Evolutionary conservation across 1,140 invertebrate genomes (phyloP).

Genomic region (Caenorhabditis remanei): DNA sequence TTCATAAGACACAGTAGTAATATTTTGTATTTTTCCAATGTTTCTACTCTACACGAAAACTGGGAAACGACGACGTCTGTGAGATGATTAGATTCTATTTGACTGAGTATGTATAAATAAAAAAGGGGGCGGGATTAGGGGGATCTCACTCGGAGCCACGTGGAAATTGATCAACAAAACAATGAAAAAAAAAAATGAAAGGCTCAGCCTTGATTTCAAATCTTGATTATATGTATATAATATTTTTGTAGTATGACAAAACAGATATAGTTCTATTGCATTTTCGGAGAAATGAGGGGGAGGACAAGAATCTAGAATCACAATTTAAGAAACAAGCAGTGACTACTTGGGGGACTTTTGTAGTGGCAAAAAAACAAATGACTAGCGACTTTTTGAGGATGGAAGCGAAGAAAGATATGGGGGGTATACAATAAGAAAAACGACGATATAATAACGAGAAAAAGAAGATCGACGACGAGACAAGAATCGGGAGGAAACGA

Average conservation of each 20-base stretch:
- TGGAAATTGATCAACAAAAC: not conserved
- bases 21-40: conserved; percentile 5
- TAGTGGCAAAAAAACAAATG: not conserved
- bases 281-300: not conserved
- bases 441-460: not conserved
- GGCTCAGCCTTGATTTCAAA: conserved; percentile 48
- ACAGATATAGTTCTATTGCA: conserved; percentile 13
- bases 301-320: not conserved
- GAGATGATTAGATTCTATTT: conserved; percentile 31
- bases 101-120: not conserved
- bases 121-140: not conserved
- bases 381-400: not conserved
- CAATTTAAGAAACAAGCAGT: not conserved
- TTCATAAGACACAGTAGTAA: too few species aligned
- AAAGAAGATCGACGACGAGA: too few species aligned
- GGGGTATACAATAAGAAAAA: not conserved
- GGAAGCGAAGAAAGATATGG: not conserved
- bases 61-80: conserved; percentile 41
- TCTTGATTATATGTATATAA: conserved; percentile 4
- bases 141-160: conserved; percentile 32
- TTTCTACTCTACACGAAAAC: conserved; percentile 46
- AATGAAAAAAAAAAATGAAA: not conserved
- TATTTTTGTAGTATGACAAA: too few species aligned
- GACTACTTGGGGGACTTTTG: not conserved
- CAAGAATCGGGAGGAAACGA: not conserved